A percentile compares a stretch with the other conserved stretches of the same genome.
These are phyloP conservation scores for Acridotheres tristis DNA, from an alignment of 2,797 vertebrate genomes.

Conservation along the genomic window DNA sequence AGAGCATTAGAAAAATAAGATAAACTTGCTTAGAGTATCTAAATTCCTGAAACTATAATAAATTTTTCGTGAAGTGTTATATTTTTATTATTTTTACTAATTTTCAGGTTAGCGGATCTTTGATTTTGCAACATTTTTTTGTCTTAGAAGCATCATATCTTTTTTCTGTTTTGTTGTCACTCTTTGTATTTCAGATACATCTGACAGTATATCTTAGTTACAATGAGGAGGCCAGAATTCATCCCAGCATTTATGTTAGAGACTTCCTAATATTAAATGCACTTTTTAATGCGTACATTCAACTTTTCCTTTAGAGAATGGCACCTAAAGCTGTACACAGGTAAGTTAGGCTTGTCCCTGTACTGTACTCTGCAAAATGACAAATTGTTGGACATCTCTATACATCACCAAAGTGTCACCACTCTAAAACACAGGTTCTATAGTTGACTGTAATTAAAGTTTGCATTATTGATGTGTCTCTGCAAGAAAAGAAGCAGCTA, in stretches of 20 bases:
- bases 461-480: conserved; percentile 36
- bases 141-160: not conserved
- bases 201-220: not conserved
- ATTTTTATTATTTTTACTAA: not conserved
- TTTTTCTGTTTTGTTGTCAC: not conserved
- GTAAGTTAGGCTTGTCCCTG: not conserved
- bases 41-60: not conserved
- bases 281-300: not conserved
- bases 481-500: conserved; percentile 9
- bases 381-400: not conserved
- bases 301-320: not conserved
- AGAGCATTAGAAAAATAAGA: not conserved
- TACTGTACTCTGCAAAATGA: not conserved
- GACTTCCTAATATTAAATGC: not conserved
- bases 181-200: not conserved
- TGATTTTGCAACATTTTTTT: not conserved
- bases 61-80: not conserved
- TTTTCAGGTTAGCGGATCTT: not conserved
- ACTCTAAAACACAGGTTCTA: not conserved
- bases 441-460: conserved; percentile 39
- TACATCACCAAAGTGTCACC: not conserved
- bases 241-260: not conserved
- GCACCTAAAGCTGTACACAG: not conserved
- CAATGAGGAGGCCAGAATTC: not conserved
- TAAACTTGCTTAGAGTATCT: not conserved